Evolutionary conservation across 1,140 invertebrate species (phyloP).

Genomic region (Drosophila melanogaster): Release_6_plus_ISO1_MT NT_037436.4:9052001-9052500

Average conservation of each 20-base stretch:
- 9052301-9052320: slow-evolving; percentile 43
- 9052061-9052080: neutral
- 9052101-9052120: slow-evolving; percentile 56
- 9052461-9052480: slow-evolving; percentile 46
- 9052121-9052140: slow-evolving; percentile 78
- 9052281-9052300: slow-evolving; percentile 77
- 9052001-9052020: slow-evolving; percentile 7
- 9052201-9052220: slow-evolving; percentile 42
- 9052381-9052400: slow-evolving; percentile 12
- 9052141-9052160: slow-evolving; percentile 77
- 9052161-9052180: slow-evolving; percentile 82
- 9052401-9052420: neutral
- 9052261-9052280: slow-evolving; percentile 75
- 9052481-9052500: slow-evolving; percentile 60
- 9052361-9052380: slow-evolving; percentile 70
- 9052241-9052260: slow-evolving; percentile 63
- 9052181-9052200: slow-evolving; percentile 70
- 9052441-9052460: neutral
- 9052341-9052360: slow-evolving; percentile 67
- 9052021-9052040: neutral
- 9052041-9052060: slow-evolving; percentile 35
- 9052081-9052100: slow-evolving; percentile 5
- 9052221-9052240: neutral
- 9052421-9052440: neutral
- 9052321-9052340: slow-evolving; percentile 74